Conservation (phyloP, 2,888 invertebrate genomes). For the Slavum lentiscoides region DNA sequence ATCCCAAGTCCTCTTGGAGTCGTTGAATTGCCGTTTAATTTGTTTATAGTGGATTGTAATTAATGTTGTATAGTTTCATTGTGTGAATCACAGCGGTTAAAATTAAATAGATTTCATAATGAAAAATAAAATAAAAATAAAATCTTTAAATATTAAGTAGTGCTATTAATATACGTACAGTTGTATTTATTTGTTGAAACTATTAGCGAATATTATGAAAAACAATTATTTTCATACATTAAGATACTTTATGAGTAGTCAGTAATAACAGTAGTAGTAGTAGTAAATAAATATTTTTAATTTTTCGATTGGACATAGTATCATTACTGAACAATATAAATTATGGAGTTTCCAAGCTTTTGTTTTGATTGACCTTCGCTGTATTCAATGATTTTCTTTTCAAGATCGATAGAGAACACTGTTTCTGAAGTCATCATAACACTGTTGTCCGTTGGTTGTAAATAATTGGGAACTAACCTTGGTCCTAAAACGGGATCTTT, state of each 20-base stretch:
- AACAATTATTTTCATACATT: neutral
- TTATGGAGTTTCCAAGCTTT: constrained; percentile 19
- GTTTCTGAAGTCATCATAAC: constrained; percentile 3
- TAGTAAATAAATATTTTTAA: neutral
- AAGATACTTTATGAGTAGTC: neutral
- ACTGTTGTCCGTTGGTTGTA: constrained; percentile 21
- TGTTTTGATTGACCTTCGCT: neutral
- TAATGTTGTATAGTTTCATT: too few species aligned
- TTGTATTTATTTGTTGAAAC: too few species aligned
- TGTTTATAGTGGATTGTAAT: too few species aligned
- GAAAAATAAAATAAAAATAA: too few species aligned
- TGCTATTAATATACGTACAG: too few species aligned
- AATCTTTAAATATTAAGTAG: too few species aligned
- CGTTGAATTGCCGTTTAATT: too few species aligned
- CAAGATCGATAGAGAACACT: neutral
- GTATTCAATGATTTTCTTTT: constrained; percentile 26
- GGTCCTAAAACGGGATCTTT: constrained; percentile 76
- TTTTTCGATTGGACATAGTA: neutral
- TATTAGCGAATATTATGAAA: too few species aligned
- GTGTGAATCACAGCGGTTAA: too few species aligned
- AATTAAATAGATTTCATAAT: too few species aligned
- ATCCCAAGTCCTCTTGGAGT: too few species aligned
- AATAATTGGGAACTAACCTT: constrained; percentile 70
- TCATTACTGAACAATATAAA: constrained; percentile 34
- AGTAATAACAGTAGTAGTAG: neutral